A percentile compares a stretch with the other conserved stretches of the same genome.
These are phyloP conservation scores for Cacoxenus indagator DNA, from an alignment of 2,888 invertebrate genomes.

Conservation along the genomic window DNA sequence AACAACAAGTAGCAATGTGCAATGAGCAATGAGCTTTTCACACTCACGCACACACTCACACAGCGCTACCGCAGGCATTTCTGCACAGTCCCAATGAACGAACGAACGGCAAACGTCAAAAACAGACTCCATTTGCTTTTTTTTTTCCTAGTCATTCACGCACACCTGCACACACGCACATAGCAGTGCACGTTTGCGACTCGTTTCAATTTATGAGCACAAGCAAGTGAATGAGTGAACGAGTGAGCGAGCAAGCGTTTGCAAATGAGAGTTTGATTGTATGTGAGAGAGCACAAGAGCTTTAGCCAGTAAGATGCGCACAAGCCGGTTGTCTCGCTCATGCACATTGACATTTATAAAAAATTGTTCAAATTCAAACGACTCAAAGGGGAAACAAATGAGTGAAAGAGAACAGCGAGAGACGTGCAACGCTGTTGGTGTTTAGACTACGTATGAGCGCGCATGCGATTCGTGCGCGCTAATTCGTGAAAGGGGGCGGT, in stretches of 20 bases:
- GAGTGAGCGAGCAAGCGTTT: background rate
- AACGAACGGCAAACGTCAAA: conserved; percentile 54
- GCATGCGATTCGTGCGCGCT: conserved; percentile 50
- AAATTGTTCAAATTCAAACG: background rate
- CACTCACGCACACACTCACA: background rate
- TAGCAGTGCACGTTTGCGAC: too few species aligned
- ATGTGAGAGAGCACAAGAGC: background rate
- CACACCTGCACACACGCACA: background rate
- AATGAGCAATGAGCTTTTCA: conserved; percentile 29
- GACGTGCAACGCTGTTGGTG: conserved; percentile 1
- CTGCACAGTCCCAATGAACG: background rate
- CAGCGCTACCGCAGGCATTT: background rate
- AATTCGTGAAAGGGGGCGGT: conserved; percentile 36
- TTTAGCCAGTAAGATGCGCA: background rate
- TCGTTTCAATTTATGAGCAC: conserved; percentile 10
- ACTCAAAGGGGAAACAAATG: conserved; percentile 12
- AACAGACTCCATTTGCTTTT: conserved; percentile 68
- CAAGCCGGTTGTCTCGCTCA: conserved; percentile 47
- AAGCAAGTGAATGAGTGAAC: conserved; percentile 4
- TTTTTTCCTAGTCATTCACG: conserved; percentile 18
- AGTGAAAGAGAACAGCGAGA: conserved; percentile 38
- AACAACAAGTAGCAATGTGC: too few species aligned
- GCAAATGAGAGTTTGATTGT: background rate
- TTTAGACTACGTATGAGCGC: conserved; percentile 45
- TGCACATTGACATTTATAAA: conserved; percentile 11